Conservation (phyloP, 2,113 vertebrate species). For the Heterocephalus glaber region DNA sequence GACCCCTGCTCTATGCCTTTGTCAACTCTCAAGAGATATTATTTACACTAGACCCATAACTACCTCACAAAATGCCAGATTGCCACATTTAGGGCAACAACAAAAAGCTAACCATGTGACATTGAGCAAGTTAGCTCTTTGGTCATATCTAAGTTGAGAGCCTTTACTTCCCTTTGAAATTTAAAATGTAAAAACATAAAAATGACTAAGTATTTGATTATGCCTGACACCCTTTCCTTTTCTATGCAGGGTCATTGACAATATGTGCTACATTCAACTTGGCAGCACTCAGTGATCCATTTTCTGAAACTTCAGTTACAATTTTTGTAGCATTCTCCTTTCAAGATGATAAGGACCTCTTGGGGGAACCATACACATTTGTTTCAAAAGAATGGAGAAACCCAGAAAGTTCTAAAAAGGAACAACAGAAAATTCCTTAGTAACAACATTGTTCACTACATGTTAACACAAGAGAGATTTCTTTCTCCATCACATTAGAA, state of each 20-base stretch:
- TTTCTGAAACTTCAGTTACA: constrained; percentile 3
- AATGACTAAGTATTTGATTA: background rate
- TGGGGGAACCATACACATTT: background rate
- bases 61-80: background rate
- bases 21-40: background rate
- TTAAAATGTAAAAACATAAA: constrained; percentile 45
- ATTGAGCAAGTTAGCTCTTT: background rate
- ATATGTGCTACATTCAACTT: background rate
- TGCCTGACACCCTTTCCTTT: constrained; percentile 1
- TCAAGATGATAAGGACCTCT: background rate
- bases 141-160: constrained; percentile 10
- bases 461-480: background rate
- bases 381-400: background rate
- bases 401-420: constrained; percentile 3
- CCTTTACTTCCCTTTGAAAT: background rate
- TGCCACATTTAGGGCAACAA: background rate
- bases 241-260: background rate
- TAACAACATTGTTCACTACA: background rate
- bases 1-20: background rate
- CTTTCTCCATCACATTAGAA: background rate
- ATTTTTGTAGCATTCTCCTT: background rate
- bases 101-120: constrained; percentile 9
- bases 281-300: background rate
- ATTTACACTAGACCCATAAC: background rate
- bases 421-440: background rate